These are phyloP conservation scores for Drosophila takahashii DNA, from an alignment of 1,140 invertebrate genomes.

Conservation along the genomic window DNA sequence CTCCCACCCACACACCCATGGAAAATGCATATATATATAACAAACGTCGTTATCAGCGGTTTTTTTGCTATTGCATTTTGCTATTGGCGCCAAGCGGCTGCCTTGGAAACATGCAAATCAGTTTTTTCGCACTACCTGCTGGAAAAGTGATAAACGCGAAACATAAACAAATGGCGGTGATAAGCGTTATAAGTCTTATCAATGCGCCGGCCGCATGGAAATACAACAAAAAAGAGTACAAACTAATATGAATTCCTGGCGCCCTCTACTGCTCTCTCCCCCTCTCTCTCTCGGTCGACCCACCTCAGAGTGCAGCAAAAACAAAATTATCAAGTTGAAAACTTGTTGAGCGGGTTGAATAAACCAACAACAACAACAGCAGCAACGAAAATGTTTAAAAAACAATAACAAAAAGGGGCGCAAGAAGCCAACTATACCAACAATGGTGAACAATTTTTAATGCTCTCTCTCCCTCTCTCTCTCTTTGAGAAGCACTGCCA, in stretches of 20 bases:
- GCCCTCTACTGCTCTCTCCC: slow-evolving; percentile 9
- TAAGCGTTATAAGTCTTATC: slow-evolving; percentile 59
- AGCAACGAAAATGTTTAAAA: slow-evolving; percentile 6
- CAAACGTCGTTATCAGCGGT: slow-evolving; percentile 61
- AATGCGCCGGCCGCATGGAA: slow-evolving; percentile 63
- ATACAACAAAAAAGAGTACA: slow-evolving; percentile 20
- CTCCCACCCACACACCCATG: slow-evolving; percentile 4
- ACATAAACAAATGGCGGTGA: slow-evolving; percentile 73
- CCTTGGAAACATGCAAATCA: slow-evolving; percentile 24
- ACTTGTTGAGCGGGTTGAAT: slow-evolving; percentile 74
- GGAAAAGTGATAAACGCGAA: slow-evolving; percentile 69
- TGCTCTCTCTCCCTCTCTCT: slow-evolving; percentile 47
- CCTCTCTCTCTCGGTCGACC: slow-evolving; percentile 8
- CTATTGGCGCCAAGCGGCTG: slow-evolving; percentile 56
- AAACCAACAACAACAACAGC: not conserved
- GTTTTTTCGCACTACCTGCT: slow-evolving; percentile 47
- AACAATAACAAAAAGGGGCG: slow-evolving; percentile 33
- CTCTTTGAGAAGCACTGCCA: slow-evolving; percentile 47
- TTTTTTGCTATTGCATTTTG: slow-evolving; percentile 23
- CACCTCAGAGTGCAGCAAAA: slow-evolving; percentile 26
- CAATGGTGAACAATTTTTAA: slow-evolving; percentile 74
- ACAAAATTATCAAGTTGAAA: slow-evolving; percentile 67
- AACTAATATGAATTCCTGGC: slow-evolving; percentile 35
- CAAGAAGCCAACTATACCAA: slow-evolving; percentile 67
- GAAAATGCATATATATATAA: slow-evolving; percentile 12